These are phyloP conservation scores for Cephus spinipes DNA, from an alignment of 2,888 invertebrate genomes.

Conservation along the genomic window DNA sequence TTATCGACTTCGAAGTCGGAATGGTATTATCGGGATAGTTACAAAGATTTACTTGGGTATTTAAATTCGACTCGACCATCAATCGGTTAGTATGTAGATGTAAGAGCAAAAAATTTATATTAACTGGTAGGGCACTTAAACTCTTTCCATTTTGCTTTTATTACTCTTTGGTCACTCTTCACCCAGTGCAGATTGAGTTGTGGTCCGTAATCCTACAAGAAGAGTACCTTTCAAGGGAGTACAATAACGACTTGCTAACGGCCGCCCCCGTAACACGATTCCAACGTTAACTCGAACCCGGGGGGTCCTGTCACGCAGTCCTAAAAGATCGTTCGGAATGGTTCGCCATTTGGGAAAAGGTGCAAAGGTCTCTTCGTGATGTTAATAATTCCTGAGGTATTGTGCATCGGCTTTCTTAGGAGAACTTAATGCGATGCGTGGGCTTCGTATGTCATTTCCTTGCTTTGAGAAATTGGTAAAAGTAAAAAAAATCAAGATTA, in stretches of 20 bases:
- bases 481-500: neutral
- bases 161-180: constrained; percentile 1
- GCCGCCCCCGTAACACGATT: constrained; percentile 17
- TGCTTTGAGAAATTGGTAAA: neutral
- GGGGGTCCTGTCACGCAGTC: constrained; percentile 4
- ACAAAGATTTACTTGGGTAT: neutral
- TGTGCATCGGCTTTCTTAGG: neutral
- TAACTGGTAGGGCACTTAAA: neutral
- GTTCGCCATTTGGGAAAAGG: neutral
- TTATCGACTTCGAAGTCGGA: neutral
- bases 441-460: neutral
- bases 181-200: constrained; percentile 23
- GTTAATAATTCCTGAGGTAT: neutral
- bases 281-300: constrained; percentile 5
- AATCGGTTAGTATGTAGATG: neutral
- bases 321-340: neutral
- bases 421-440: neutral
- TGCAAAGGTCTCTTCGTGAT: neutral
- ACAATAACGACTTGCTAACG: constrained; percentile 21
- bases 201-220: constrained; percentile 14
- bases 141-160: constrained; percentile 4
- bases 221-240: constrained; percentile 10
- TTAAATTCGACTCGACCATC: neutral
- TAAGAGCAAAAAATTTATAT: neutral
- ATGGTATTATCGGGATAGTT: neutral